phyloP scores from a whole-genome alignment of 2,888 invertebrate species.

The Caenorhabditis becei region DNA sequence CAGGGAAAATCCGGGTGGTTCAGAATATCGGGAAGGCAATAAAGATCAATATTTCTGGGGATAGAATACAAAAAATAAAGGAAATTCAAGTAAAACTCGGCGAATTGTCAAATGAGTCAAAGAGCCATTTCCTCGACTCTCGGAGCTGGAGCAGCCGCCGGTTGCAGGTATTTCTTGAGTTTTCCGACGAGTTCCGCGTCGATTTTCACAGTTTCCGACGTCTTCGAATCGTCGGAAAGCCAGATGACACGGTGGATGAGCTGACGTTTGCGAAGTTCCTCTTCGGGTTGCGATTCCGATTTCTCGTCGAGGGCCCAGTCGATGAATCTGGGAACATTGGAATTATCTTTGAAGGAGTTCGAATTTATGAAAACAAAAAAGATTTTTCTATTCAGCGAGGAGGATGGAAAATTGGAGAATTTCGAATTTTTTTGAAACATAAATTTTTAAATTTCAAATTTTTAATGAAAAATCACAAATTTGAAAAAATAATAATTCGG shows the following conservation, averaged over 20 bases:
- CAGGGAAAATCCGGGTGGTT: not conserved
- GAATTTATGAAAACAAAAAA: too few species aligned
- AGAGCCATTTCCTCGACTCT: constrained; percentile 50
- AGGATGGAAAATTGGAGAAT: too few species aligned
- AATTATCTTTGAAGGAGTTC: too few species aligned
- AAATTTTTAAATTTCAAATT: too few species aligned
- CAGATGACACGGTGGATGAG: constrained; percentile 18
- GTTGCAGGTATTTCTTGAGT: constrained; percentile 27
- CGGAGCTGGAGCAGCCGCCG: constrained; percentile 40
- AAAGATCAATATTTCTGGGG: not conserved
- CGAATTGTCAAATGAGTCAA: too few species aligned
- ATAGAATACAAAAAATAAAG: not conserved
- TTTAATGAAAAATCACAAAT: too few species aligned
- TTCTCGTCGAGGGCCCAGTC: constrained; percentile 55
- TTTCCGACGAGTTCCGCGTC: constrained; percentile 10
- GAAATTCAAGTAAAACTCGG: not conserved
- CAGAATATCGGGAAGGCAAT: too few species aligned
- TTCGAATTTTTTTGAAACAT: too few species aligned
- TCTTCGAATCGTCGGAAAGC: constrained; percentile 1
- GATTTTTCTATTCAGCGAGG: too few species aligned
- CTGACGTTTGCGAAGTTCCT: constrained; percentile 36
- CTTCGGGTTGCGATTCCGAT: constrained; percentile 39
- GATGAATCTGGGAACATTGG: constrained; percentile 51
- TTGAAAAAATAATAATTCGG: too few species aligned
- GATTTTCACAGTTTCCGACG: not conserved